A percentile compares a stretch with the other conserved stretches of the same genome.
These are phyloP conservation scores for Pandemis corylana DNA, from an alignment of 2,888 invertebrate species.

Conservation along the genomic window DNA sequence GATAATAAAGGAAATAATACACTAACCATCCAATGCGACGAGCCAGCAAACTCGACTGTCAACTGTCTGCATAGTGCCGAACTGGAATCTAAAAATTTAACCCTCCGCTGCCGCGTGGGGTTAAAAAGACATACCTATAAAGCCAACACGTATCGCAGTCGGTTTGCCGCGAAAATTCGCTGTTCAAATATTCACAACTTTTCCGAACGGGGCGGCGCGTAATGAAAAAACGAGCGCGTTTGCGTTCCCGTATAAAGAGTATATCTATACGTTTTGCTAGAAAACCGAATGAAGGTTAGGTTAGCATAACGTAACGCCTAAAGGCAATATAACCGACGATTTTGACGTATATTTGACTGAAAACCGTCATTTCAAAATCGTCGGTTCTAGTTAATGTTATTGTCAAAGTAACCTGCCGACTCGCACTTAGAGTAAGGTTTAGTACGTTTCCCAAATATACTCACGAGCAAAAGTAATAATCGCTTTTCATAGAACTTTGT, in stretches of 20 bases:
- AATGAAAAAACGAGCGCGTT: slow-evolving; percentile 35
- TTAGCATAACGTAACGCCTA: not conserved
- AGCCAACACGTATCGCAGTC: slow-evolving; percentile 52
- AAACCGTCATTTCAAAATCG: too few species aligned
- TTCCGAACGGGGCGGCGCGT: slow-evolving; percentile 52
- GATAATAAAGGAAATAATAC: too few species aligned
- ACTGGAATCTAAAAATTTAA: not conserved
- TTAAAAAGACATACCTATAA: slow-evolving; percentile 37
- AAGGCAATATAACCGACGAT: not conserved
- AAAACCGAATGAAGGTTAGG: not conserved
- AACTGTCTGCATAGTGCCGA: not conserved
- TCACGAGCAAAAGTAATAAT: too few species aligned
- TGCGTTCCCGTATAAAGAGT: slow-evolving; percentile 2
- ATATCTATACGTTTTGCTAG: not conserved
- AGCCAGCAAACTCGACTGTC: not conserved
- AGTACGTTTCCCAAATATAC: too few species aligned
- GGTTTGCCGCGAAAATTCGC: slow-evolving; percentile 58
- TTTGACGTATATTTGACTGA: too few species aligned
- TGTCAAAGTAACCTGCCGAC: too few species aligned
- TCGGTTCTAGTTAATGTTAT: too few species aligned
- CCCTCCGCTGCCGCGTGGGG: not conserved
- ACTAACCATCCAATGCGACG: not conserved
- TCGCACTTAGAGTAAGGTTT: too few species aligned
- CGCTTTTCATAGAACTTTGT: too few species aligned
- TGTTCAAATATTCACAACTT: slow-evolving; percentile 70